phyloP scores from a whole-genome alignment of 1,140 invertebrate species.

The Pseudachorutes palmiensis region DNA sequence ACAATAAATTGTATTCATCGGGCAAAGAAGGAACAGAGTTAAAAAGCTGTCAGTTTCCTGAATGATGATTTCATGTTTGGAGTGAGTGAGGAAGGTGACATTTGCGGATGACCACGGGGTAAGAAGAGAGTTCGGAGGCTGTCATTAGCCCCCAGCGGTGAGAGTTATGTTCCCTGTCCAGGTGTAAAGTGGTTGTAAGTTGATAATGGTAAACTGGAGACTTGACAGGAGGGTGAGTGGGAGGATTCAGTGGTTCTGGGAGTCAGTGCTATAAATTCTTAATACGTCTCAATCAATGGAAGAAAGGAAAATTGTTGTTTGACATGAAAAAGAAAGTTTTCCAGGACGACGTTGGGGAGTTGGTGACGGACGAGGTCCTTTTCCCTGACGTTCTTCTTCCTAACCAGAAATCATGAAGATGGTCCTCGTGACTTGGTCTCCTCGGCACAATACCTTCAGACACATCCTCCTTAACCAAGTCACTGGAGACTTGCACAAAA shows the following conservation, averaged over 20 bases:
- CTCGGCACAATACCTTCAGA: background rate
- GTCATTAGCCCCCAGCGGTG: background rate
- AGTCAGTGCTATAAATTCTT: constrained; percentile 6
- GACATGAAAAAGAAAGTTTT: constrained; percentile 12
- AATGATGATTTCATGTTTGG: too few species aligned
- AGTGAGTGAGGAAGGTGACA: too few species aligned
- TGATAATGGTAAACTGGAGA: background rate
- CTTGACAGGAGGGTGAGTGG: background rate
- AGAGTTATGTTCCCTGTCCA: background rate
- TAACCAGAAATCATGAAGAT: background rate
- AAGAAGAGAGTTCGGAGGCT: background rate
- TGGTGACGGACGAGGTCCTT: background rate
- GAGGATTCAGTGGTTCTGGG: background rate
- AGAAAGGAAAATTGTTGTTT: constrained; percentile 14
- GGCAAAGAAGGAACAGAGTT: too few species aligned
- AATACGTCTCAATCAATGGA: constrained; percentile 11
- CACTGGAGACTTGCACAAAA: background rate
- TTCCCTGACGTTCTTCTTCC: background rate
- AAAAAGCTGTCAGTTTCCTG: too few species aligned
- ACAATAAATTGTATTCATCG: too few species aligned
- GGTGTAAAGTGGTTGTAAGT: background rate
- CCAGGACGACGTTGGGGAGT: background rate
- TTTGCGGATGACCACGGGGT: too few species aligned
- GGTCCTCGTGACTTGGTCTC: background rate
- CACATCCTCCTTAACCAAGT: background rate